A percentile compares a stretch with the other conserved stretches of the same genome.
These are phyloP conservation scores for Gallinago undulata DNA, from an alignment of 2,113 vertebrate species.

Conservation along the genomic window DNA sequence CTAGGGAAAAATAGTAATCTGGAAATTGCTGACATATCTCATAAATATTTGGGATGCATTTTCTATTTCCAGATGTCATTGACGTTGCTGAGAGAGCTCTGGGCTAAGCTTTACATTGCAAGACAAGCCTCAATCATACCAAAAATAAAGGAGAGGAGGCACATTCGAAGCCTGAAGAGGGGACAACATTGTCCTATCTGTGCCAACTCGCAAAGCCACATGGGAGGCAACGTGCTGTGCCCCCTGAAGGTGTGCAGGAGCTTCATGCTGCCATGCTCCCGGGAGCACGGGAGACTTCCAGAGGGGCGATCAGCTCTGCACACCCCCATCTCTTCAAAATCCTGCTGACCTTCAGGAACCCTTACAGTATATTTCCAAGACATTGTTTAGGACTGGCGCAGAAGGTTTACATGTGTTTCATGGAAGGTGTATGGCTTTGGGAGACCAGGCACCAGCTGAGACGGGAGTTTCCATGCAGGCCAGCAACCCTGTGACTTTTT, in stretches of 20 bases:
- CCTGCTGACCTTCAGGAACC: neutral
- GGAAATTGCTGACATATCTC: constrained; percentile 39
- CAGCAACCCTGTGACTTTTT: constrained; percentile 25
- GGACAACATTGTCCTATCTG: neutral
- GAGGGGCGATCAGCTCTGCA: fast-evolving
- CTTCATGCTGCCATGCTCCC: fast-evolving
- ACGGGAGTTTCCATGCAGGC: constrained; percentile 23
- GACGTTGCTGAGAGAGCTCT: neutral
- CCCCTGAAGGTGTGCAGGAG: neutral
- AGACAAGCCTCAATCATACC: neutral
- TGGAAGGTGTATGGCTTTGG: neutral
- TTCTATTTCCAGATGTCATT: constrained; percentile 50
- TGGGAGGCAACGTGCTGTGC: no score
- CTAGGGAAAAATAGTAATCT: neutral
- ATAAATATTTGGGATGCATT: constrained; percentile 53
- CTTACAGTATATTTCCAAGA: constrained; percentile 10
- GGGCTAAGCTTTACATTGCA: neutral
- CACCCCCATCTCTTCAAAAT: neutral
- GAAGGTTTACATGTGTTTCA: constrained; percentile 34
- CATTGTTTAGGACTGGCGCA: neutral
- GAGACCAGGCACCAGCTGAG: constrained; percentile 8
- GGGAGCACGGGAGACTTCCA: fast-evolving
- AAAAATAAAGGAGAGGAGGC: neutral
- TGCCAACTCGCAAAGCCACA: fast-evolving
- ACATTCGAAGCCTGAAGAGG: neutral